Evolutionary conservation across 2,888 invertebrate species (phyloP).

Genomic region (Digitonthophagus gazella): DNA sequence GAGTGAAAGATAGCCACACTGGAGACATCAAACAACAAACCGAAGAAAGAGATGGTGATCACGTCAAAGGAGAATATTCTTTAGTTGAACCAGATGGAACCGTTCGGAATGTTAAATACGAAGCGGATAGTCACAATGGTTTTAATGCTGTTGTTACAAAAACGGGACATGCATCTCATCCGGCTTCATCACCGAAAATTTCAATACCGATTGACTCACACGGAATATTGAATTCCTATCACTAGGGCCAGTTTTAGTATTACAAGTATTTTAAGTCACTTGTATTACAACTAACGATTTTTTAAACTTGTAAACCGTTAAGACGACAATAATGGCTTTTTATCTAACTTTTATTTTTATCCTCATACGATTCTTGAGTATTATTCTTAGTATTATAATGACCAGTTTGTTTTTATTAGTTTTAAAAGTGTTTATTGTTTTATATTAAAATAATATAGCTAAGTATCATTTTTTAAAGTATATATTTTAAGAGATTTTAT

Average conservation of each 20-base stretch:
- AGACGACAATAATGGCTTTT: not conserved
- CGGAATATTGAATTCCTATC: conserved; percentile 2
- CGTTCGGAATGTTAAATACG: conserved; percentile 62
- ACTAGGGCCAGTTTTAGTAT: too few relatives aligned
- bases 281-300: too few relatives aligned
- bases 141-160: conserved; percentile 62
- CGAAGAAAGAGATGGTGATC: conserved; percentile 57
- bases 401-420: not conserved
- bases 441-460: not conserved
- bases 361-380: not conserved
- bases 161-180: conserved; percentile 43
- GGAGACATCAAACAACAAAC: conserved; percentile 57
- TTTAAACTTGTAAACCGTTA: not conserved
- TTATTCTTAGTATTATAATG: not conserved
- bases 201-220: not conserved
- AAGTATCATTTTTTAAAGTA: not conserved
- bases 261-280: too few relatives aligned
- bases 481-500: not conserved
- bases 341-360: not conserved
- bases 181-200: conserved; percentile 2
- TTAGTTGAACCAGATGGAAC: conserved; percentile 64
- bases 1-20: conserved; percentile 58
- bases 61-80: conserved; percentile 63
- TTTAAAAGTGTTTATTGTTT: not conserved
- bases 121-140: conserved; percentile 60